A percentile compares a stretch with the other conserved stretches of the same genome.
Evolutionary conservation across 2,888 invertebrate genomes (phyloP).

Genomic region (Aphodius sticticus): DNA sequence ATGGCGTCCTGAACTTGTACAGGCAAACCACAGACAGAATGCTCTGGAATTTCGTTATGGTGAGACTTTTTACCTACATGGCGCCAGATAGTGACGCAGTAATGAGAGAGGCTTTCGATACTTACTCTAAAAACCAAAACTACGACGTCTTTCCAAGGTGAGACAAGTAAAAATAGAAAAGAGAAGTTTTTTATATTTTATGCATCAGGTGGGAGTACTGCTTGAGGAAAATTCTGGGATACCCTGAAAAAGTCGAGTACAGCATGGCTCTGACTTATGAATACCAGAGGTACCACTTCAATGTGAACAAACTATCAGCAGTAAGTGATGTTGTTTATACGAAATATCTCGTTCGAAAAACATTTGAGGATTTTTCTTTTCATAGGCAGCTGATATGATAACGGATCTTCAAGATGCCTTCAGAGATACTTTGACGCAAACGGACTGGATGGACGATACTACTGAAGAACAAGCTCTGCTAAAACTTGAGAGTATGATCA

Average conservation of each 20-base stretch:
- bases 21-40: conserved; percentile 48
- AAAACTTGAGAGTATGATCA: conserved; percentile 62
- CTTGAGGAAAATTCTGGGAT: conserved; percentile 54
- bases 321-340: conserved; percentile 43
- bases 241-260: conserved; percentile 48
- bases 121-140: conserved; percentile 49
- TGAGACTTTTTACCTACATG: conserved; percentile 53
- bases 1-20: conserved; percentile 54
- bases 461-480: conserved; percentile 60
- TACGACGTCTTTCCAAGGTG: conserved; percentile 46
- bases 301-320: conserved; percentile 50
- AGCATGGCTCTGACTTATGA: conserved; percentile 56
- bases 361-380: conserved; percentile 14
- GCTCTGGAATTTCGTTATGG: conserved; percentile 55
- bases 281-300: conserved; percentile 53
- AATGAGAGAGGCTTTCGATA: conserved; percentile 52
- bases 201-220: conserved; percentile 55
- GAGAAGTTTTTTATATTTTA: not conserved
- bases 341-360: conserved; percentile 4
- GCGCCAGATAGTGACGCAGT: conserved; percentile 54
- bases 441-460: conserved; percentile 64
- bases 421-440: conserved; percentile 57
- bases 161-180: conserved; percentile 27
- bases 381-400: conserved; percentile 56
- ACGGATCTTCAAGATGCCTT: conserved; percentile 61